phyloP scores from a whole-genome alignment of 2,113 vertebrate genomes.

The Amphiprion ocellaris region DNA sequence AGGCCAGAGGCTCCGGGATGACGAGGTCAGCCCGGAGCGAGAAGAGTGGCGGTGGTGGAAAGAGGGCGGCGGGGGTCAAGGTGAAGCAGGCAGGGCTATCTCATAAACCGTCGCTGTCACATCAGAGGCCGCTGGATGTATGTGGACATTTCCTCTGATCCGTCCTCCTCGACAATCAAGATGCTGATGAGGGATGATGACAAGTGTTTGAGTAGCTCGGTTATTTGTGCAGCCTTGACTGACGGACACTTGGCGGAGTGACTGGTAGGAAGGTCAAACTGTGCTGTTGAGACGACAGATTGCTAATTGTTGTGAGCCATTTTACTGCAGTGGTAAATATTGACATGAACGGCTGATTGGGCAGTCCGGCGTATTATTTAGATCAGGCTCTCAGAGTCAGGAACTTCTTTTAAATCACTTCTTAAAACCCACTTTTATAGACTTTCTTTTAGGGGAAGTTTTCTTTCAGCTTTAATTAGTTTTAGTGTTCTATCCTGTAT shows the following conservation, averaged over 20 bases:
- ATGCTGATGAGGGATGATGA: slow-evolving; percentile 79
- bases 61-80: slow-evolving; percentile 62
- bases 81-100: slow-evolving; percentile 59
- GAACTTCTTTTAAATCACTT: no score
- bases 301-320: slow-evolving; percentile 19
- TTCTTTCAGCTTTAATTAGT: no score
- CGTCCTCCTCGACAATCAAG: slow-evolving; percentile 67
- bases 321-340: slow-evolving; percentile 26
- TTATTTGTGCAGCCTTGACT: slow-evolving; percentile 57
- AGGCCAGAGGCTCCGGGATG: slow-evolving; percentile 76
- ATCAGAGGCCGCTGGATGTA: slow-evolving; percentile 73
- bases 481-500: no score
- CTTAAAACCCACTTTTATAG: no score
- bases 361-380: slow-evolving; percentile 22
- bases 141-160: slow-evolving; percentile 64
- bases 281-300: slow-evolving; percentile 14
- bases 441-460: no score
- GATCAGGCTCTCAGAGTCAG: no score
- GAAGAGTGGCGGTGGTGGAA: slow-evolving; percentile 40
- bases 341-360: slow-evolving; percentile 32
- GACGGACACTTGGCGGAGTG: slow-evolving; percentile 13
- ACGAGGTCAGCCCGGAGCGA: slow-evolving; percentile 74
- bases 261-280: slow-evolving; percentile 51
- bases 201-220: slow-evolving; percentile 57
- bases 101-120: slow-evolving; percentile 79